Conservation (phyloP, 2,797 vertebrate genomes). For the Clarias pachynema region DNA sequence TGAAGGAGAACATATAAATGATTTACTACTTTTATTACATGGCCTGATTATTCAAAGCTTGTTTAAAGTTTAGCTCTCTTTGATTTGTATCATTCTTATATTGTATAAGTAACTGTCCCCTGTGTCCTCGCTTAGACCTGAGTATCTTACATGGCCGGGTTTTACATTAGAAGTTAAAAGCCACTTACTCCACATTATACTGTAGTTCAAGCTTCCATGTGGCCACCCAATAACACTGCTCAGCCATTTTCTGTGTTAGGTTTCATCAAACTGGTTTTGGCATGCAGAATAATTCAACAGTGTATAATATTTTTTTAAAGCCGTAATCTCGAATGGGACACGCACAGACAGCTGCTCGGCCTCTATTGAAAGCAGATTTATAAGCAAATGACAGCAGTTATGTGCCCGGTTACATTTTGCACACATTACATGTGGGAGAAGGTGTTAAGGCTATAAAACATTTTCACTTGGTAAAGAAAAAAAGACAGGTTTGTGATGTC, state of each 20-base stretch:
- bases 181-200: slow-evolving; percentile 68
- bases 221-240: slow-evolving; percentile 59
- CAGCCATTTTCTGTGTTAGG: slow-evolving; percentile 59
- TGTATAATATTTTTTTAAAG: slow-evolving; percentile 60
- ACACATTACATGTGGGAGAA: slow-evolving; percentile 15
- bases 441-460: slow-evolving; percentile 2
- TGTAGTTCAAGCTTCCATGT: slow-evolving; percentile 70
- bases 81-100: not conserved
- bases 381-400: slow-evolving; percentile 53
- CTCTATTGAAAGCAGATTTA: slow-evolving; percentile 39
- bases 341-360: slow-evolving; percentile 34
- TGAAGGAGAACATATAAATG: not conserved
- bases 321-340: slow-evolving; percentile 47
- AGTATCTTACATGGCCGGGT: slow-evolving; percentile 34
- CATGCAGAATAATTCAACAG: slow-evolving; percentile 69
- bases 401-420: slow-evolving; percentile 36
- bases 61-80: not conserved
- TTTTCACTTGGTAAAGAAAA: not conserved
- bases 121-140: not conserved
- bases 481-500: not conserved
- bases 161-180: slow-evolving; percentile 34
- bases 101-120: not conserved
- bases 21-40: not conserved
- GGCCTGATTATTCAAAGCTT: not conserved
- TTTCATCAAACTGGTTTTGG: slow-evolving; percentile 64